Evolutionary conservation across 2,113 vertebrate species (phyloP).

Genomic region (Carlito syrichta): DNA sequence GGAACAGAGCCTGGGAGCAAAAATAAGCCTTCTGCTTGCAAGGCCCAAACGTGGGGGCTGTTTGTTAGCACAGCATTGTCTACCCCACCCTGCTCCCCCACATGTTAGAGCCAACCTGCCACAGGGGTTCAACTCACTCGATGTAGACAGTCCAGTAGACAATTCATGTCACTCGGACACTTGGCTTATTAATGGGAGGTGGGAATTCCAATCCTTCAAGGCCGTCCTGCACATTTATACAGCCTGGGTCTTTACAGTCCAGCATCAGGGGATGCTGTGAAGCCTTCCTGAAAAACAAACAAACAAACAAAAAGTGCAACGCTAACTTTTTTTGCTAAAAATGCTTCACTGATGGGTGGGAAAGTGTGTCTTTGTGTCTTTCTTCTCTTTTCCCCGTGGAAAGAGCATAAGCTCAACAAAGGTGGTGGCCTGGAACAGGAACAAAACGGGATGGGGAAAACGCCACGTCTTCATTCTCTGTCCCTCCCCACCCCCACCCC

Average conservation of each 20-base stretch:
- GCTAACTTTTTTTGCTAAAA: too few relatives aligned
- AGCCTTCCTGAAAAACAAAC: not conserved
- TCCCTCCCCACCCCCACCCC: not conserved
- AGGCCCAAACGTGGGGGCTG: not conserved
- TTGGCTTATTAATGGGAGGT: constrained; percentile 66
- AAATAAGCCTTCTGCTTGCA: not conserved
- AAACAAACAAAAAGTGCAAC: not conserved
- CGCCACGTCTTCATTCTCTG: not conserved
- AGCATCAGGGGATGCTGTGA: not conserved
- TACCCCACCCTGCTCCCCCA: not conserved
- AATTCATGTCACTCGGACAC: constrained; percentile 5
- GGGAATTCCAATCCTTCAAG: constrained; percentile 65
- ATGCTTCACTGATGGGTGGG: not conserved
- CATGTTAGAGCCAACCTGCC: not conserved
- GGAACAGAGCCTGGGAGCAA: not conserved
- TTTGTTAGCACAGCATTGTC: not conserved
- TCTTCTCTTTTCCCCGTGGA: not conserved
- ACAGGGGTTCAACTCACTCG: not conserved
- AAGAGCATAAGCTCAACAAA: not conserved
- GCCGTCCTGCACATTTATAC: constrained; percentile 61
- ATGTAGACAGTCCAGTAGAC: not conserved
- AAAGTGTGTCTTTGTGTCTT: not conserved
- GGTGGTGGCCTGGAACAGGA: not conserved
- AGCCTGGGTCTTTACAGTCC: constrained; percentile 9
- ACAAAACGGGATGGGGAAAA: not conserved